Conservation (phyloP, 2,888 invertebrate genomes). For the Cryptus armator region DNA sequence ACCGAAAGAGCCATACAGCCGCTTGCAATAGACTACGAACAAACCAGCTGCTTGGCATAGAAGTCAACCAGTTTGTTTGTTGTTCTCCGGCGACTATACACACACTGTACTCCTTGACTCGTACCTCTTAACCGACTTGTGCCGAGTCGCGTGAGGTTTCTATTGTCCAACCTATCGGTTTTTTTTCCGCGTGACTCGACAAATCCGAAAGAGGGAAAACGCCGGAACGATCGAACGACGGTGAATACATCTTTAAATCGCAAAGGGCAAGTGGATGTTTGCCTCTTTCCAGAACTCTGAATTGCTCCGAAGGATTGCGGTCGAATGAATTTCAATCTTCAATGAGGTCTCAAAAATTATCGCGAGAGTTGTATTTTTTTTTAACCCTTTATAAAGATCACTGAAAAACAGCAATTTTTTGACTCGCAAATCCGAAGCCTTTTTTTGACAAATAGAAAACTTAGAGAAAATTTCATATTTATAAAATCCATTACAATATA, state of each 20-base stretch:
- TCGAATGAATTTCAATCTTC: conserved; percentile 18
- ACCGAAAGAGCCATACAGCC: conserved; percentile 19
- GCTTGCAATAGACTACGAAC: neutral
- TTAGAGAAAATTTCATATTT: no score
- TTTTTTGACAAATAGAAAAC: no score
- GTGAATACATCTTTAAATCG: conserved; percentile 20
- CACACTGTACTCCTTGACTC: conserved; percentile 49
- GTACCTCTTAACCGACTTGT: conserved; percentile 53
- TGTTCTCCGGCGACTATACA: neutral
- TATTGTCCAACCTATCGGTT: conserved; percentile 7
- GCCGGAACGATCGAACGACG: neutral
- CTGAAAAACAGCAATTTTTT: no score
- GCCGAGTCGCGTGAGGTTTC: conserved; percentile 19
- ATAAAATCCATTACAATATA: no score
- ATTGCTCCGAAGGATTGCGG: neutral
- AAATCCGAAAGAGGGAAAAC: conserved; percentile 13
- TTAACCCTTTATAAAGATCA: no score
- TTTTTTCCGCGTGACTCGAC: conserved; percentile 38
- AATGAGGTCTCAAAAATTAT: neutral
- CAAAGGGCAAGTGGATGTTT: conserved; percentile 20
- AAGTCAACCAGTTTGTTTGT: conserved; percentile 9
- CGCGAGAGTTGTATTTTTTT: neutral
- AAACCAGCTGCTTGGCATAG: conserved; percentile 32
- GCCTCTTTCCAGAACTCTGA: neutral
- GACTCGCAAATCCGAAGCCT: no score